phyloP scores from a whole-genome alignment of 2,888 invertebrate genomes.

The Mimas tiliae region DNA sequence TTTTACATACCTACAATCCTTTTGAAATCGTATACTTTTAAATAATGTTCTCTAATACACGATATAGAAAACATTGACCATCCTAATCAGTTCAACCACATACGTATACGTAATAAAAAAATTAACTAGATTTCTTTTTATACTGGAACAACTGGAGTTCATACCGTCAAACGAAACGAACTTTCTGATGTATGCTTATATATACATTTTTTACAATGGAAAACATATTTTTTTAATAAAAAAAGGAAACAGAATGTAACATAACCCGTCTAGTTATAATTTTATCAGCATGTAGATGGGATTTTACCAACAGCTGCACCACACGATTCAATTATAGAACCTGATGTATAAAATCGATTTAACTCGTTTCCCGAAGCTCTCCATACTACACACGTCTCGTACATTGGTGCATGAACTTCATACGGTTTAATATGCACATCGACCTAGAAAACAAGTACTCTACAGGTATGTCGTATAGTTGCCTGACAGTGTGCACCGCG shows the following conservation, averaged over 20 bases:
- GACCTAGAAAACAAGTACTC: conserved; percentile 10
- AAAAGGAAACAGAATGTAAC: background rate
- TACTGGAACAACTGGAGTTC: no score
- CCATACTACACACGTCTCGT: background rate
- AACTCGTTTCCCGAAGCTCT: background rate
- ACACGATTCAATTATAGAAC: background rate
- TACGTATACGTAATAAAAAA: no score
- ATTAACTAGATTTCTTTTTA: no score
- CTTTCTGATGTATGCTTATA: no score
- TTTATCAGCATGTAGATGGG: no score
- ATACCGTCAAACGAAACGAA: no score
- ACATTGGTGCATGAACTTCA: background rate
- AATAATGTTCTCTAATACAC: no score
- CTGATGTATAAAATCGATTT: background rate
- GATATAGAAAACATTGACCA: no score
- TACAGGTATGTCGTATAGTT: background rate
- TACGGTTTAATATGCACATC: conserved; percentile 4
- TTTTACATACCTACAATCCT: no score
- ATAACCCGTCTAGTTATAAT: no score
- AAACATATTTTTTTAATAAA: background rate
- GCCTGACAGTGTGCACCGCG: conserved; percentile 6
- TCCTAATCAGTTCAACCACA: no score
- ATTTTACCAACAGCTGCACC: background rate
- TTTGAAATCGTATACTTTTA: no score
- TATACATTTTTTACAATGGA: background rate